Evolutionary conservation across 2,113 vertebrate species (phyloP).

Genomic region (Trinectes maculatus): DNA sequence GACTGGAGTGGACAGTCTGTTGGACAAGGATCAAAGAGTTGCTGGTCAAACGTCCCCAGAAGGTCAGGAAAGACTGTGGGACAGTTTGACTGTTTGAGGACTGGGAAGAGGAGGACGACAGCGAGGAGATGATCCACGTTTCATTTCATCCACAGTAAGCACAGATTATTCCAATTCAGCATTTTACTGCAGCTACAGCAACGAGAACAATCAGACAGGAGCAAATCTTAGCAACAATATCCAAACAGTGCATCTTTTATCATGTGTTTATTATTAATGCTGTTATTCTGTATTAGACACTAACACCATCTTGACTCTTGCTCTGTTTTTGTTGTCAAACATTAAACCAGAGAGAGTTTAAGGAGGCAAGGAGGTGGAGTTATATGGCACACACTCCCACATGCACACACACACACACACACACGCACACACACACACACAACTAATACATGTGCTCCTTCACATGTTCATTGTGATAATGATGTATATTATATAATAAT

Average conservation of each 20-base stretch:
- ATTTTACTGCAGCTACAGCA: neutral
- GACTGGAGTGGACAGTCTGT: conserved; percentile 6
- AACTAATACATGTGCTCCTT: neutral
- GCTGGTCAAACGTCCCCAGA: conserved; percentile 24
- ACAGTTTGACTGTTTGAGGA: neutral
- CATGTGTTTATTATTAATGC: neutral
- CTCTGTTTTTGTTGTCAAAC: conserved; percentile 19
- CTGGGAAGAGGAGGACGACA: conserved; percentile 5
- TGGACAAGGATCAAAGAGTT: conserved; percentile 27
- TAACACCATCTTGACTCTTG: neutral
- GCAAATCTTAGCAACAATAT: neutral
- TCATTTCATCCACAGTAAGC: conserved; percentile 49
- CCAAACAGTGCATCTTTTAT: neutral
- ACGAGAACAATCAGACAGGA: neutral
- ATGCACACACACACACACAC: neutral
- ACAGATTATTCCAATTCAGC: neutral
- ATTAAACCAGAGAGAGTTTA: conserved; percentile 9
- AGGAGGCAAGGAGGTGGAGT: too few relatives aligned
- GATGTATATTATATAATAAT: neutral
- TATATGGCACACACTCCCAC: neutral
- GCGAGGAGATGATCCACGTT: too few relatives aligned
- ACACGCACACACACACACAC: neutral
- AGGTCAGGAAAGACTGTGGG: neutral
- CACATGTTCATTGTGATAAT: neutral
- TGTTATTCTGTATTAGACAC: neutral